phyloP scores from a whole-genome alignment of 2,113 vertebrate species.

The Pantherophis guttatus region DNA sequence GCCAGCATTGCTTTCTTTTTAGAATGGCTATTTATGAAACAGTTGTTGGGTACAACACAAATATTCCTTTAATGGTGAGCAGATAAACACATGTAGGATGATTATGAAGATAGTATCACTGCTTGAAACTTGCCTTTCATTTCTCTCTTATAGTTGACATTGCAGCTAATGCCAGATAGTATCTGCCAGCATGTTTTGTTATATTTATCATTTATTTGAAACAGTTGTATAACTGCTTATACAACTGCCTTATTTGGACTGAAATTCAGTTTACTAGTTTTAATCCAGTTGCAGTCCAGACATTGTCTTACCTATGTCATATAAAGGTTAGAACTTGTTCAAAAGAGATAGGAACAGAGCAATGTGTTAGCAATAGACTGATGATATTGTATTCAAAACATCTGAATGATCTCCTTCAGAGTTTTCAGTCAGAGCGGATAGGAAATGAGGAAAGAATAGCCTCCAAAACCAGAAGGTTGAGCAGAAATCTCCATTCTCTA shows the following conservation, averaged over 20 bases:
- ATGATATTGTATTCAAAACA: not conserved
- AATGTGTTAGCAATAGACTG: not conserved
- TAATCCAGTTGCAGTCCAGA: not conserved
- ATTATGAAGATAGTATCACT: not conserved
- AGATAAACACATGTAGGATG: not conserved
- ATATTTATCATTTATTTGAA: not conserved
- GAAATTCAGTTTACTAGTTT: not conserved
- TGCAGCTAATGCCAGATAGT: not conserved
- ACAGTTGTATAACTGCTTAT: not conserved
- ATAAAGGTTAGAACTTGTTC: not conserved
- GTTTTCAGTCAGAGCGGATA: not conserved
- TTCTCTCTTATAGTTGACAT: not conserved
- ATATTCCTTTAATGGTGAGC: not conserved
- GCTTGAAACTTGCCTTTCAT: not conserved
- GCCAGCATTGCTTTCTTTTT: not conserved
- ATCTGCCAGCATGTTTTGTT: not conserved
- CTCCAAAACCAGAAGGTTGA: not conserved
- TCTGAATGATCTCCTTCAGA: not conserved
- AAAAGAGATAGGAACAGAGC: not conserved
- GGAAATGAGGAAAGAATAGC: not conserved
- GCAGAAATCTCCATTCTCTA: not conserved
- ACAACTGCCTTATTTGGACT: not conserved
- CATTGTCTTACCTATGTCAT: not conserved
- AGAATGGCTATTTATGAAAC: not conserved
- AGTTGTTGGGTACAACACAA: not conserved